Percentiles rank a stretch among this genome's conserved stretches.
phyloP scores from a whole-genome alignment of 2,113 vertebrate genomes.

The Myotis brandtii region DNA sequence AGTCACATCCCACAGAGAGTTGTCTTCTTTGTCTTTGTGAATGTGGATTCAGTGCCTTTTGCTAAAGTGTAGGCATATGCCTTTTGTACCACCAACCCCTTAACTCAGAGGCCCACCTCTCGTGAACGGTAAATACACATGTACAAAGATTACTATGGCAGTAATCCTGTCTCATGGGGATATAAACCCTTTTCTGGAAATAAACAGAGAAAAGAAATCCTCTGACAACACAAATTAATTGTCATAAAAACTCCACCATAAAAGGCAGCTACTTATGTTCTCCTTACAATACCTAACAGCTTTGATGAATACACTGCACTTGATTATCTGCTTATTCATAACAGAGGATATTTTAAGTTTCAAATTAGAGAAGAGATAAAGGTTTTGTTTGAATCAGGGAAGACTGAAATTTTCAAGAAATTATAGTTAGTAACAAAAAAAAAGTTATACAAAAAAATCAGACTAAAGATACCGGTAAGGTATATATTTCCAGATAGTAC shows the following conservation, averaged over 20 bases:
- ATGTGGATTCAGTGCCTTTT: not conserved
- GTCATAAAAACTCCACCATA: not conserved
- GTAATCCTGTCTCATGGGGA: not conserved
- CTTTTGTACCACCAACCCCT: not conserved
- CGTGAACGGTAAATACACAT: not conserved
- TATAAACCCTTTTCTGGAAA: conserved; percentile 29
- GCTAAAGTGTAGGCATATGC: not conserved
- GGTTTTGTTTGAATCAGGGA: not conserved
- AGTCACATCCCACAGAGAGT: not conserved
- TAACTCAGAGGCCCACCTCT: not conserved
- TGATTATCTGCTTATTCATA: conserved; percentile 3
- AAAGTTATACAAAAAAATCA: not conserved
- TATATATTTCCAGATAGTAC: not conserved
- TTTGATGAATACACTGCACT: not conserved
- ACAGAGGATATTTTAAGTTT: conserved; percentile 12
- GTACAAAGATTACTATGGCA: not conserved
- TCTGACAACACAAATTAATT: conserved; percentile 38
- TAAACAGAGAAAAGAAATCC: not conserved
- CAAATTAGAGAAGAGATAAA: not conserved
- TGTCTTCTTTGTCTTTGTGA: not conserved
- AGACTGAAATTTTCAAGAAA: conserved; percentile 30
- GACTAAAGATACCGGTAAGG: not conserved
- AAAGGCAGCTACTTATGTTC: not conserved
- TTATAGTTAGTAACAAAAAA: conserved; percentile 29
- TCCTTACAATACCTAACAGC: not conserved